Percentiles rank a stretch among this genome's conserved stretches.
These are phyloP conservation scores for Tachina fera DNA, from an alignment of 2,888 invertebrate species.

Conservation along the genomic window DNA sequence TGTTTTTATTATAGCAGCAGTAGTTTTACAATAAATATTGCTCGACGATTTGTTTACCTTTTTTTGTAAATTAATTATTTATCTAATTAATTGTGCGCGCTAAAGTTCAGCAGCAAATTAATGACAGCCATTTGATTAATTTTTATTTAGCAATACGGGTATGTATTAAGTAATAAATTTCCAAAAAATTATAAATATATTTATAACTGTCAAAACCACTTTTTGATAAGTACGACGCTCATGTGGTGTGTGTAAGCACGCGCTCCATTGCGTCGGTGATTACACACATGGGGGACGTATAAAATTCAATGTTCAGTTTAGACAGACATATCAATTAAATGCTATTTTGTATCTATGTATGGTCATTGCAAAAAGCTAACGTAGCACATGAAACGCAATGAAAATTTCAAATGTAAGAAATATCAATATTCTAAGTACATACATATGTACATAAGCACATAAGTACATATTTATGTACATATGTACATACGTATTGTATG, in stretches of 20 bases:
- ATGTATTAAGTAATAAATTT: slow-evolving; percentile 35
- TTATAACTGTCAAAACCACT: slow-evolving; percentile 55
- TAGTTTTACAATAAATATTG: slow-evolving; percentile 34
- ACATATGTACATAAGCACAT: too few species aligned
- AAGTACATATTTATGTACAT: too few species aligned
- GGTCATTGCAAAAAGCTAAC: neutral
- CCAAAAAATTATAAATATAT: slow-evolving; percentile 47
- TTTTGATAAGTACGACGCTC: slow-evolving; percentile 31
- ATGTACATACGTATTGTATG: too few species aligned
- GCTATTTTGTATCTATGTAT: neutral
- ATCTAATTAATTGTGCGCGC: slow-evolving; percentile 45
- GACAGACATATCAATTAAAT: slow-evolving; percentile 28
- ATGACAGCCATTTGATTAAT: slow-evolving; percentile 51
- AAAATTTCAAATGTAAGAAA: too few species aligned
- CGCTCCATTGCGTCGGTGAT: neutral
- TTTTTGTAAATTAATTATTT: slow-evolving; percentile 44
- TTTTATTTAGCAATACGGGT: slow-evolving; percentile 44
- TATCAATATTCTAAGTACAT: too few species aligned
- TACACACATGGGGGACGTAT: slow-evolving; percentile 10
- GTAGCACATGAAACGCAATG: too few species aligned
- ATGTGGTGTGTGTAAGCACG: neutral
- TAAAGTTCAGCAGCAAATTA: slow-evolving; percentile 47
- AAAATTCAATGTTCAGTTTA: slow-evolving; percentile 12
- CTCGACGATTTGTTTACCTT: slow-evolving; percentile 35
- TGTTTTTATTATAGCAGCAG: slow-evolving; percentile 1